These are phyloP conservation scores for Chrysodeixis includens DNA, from an alignment of 2,888 invertebrate genomes.

Conservation along the genomic window DNA sequence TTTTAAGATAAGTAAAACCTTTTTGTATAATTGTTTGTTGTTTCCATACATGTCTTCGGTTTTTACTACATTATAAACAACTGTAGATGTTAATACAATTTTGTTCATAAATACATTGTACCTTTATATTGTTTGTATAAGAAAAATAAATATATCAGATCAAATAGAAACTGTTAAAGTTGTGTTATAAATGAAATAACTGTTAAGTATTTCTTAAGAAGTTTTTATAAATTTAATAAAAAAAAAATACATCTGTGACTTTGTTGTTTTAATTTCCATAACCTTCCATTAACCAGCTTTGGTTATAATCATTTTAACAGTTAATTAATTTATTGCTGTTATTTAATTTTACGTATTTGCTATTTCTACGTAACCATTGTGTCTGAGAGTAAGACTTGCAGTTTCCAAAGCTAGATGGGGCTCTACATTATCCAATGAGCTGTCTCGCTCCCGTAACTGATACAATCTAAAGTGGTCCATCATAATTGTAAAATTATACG, in stretches of 20 bases:
- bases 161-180: conserved; percentile 1
- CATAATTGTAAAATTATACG: too few species aligned
- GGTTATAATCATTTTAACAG: too few species aligned
- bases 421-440: too few species aligned
- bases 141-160: not conserved
- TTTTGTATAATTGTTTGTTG: not conserved
- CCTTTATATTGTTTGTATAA: conserved; percentile 1
- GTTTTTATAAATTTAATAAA: conserved; percentile 42
- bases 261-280: conserved; percentile 25
- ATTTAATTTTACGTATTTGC: too few species aligned
- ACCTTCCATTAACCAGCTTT: not conserved
- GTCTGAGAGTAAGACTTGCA: too few species aligned
- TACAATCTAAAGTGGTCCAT: too few species aligned
- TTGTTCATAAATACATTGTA: conserved; percentile 3
- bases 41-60: not conserved
- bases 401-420: too few species aligned
- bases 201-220: conserved; percentile 22
- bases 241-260: conserved; percentile 14
- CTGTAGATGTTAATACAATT: not conserved
- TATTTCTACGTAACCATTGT: too few species aligned
- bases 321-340: too few species aligned
- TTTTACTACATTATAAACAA: too few species aligned
- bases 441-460: too few species aligned
- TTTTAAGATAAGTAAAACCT: not conserved
- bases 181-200: not conserved